phyloP scores from a whole-genome alignment of 2,797 vertebrate genomes.

The Cirrhinus molitorella region DNA sequence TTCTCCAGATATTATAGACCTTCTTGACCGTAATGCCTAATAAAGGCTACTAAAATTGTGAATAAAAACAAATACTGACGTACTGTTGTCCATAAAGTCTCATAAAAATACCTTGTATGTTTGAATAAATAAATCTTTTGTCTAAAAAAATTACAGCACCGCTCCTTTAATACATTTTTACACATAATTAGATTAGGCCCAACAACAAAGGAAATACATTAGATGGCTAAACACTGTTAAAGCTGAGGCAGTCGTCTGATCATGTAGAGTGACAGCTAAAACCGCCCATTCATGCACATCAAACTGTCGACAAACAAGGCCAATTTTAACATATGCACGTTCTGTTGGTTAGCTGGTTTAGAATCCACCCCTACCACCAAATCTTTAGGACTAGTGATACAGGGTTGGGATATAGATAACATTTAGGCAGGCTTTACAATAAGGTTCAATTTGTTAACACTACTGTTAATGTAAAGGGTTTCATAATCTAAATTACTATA shows the following conservation, averaged over 20 bases:
- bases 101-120: slow-evolving; percentile 38
- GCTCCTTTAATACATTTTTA: slow-evolving; percentile 17
- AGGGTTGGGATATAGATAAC: neutral
- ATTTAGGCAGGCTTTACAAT: neutral
- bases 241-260: slow-evolving; percentile 13
- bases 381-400: neutral
- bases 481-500: neutral
- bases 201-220: slow-evolving; percentile 15
- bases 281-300: neutral
- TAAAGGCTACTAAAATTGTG: neutral
- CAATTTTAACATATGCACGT: neutral
- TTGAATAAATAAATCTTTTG: slow-evolving; percentile 31
- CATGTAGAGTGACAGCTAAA: neutral
- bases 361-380: neutral
- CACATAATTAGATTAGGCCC: slow-evolving; percentile 35
- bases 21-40: neutral
- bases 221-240: slow-evolving; percentile 20
- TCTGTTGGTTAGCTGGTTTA: slow-evolving; percentile 6
- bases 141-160: slow-evolving; percentile 29
- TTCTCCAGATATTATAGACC: neutral
- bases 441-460: neutral
- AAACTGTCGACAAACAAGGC: neutral
- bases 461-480: neutral
- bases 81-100: slow-evolving; percentile 17
- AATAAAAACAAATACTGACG: slow-evolving; percentile 15